Base-by-base conservation (phyloP, 2,888 invertebrate genomes). In the Chymomyza fuscimana region DNA sequence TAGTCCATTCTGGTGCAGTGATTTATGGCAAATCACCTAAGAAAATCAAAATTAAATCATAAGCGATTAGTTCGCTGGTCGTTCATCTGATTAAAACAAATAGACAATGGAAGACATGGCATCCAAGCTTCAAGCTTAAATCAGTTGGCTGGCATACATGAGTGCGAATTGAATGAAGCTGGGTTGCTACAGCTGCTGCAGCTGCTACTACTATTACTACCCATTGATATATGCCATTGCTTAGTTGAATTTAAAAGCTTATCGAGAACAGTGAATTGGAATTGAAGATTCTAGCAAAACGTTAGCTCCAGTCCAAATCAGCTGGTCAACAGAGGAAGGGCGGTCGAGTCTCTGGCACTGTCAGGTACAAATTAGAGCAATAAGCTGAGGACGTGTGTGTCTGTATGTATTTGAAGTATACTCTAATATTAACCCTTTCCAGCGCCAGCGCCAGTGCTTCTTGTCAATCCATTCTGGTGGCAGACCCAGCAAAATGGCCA, bases 11-110 rank as follows among this genome's bases (percentile, higher is more conserved):
- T 16, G 16, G 4, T 9, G 54, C 29, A 12, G 66, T 65, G 71
- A 74, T 76, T 80, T 82, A 79, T 82, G 72, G 70, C 76, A 85
- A 63, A 73, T 81, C 64, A 67, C 62, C 74, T 71, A 67, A 79
- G 76, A 84, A 79, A 83, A 87, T 83, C 88, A 83, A 79, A 83
- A 86, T 84, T 83, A 87, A 86, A 83, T 83, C 88, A 83, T 86
- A 83, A 87, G 72, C 84, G 83, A 83, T 83, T 87, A 83, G 87
- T 74, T 69, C 70, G 65, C 79, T 73, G 84, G 74, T 83, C 71
- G 84, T 73, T 72, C 66, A 77, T 76, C 84, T 83, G 84, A 83
- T 87, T 83, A 86, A 83, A 76, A 76, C 86, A 86, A 86, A 77
- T 73, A 74, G 76, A 73, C 75, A 71, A 15, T 59, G 59, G 56